phyloP scores from a whole-genome alignment of 2,113 vertebrate species.

The Phocoena sinus region DNA sequence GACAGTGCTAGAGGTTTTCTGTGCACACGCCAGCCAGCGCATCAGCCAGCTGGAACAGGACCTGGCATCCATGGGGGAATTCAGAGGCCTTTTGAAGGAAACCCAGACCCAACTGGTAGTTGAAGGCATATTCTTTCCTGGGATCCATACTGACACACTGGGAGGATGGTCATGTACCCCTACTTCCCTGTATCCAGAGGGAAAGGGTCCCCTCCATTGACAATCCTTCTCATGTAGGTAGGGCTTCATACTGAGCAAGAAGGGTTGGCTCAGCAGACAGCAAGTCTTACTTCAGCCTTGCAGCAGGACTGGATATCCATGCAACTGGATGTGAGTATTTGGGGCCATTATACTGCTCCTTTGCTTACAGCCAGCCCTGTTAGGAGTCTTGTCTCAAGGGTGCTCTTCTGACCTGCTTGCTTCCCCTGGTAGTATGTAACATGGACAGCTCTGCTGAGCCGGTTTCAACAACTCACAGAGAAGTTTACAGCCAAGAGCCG shows the following conservation, averaged over 20 bases:
- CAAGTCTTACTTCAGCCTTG: constrained; percentile 71
- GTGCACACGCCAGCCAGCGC: constrained; percentile 76
- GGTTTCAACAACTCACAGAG: constrained; percentile 72
- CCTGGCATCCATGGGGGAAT: constrained; percentile 79
- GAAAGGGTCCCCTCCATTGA: not conserved
- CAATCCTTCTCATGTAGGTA: constrained; percentile 32
- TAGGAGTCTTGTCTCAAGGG: not conserved
- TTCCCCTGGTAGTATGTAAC: constrained; percentile 76
- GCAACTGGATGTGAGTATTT: constrained; percentile 78
- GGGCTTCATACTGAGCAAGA: constrained; percentile 51
- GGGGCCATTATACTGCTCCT: not conserved
- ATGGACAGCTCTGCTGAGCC: constrained; percentile 77
- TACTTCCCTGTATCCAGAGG: not conserved
- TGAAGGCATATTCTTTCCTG: not conserved
- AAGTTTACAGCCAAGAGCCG: constrained; percentile 80
- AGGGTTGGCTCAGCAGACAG: constrained; percentile 51
- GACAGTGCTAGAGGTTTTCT: constrained; percentile 81
- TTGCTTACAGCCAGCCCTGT: not conserved
- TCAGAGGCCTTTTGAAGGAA: constrained; percentile 79
- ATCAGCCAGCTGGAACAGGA: constrained; percentile 81
- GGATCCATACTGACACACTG: not conserved
- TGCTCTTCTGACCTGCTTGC: not conserved
- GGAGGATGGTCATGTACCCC: not conserved
- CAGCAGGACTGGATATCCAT: constrained; percentile 80
- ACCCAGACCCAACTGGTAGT: constrained; percentile 84